Conservation (phyloP, 2,113 vertebrate species). For the Tapirus terrestris region DNA sequence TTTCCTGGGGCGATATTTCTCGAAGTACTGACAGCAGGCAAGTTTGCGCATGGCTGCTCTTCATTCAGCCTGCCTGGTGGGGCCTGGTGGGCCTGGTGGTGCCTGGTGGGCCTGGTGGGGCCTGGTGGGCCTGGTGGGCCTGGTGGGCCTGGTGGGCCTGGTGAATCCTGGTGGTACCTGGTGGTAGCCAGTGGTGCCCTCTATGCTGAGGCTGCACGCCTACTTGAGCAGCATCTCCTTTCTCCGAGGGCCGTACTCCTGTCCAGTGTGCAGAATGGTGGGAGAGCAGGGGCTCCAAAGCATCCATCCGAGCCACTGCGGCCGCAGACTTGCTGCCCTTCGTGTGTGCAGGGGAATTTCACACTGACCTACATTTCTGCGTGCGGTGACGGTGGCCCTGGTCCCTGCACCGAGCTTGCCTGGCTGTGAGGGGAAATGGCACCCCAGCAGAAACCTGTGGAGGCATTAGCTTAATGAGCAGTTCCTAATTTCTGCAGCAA, state of each 20-base stretch:
- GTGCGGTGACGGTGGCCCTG: fast-evolving
- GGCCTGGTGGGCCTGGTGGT: too few relatives aligned
- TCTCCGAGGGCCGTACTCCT: fast-evolving
- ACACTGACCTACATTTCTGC: not conserved
- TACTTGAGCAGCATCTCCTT: not conserved
- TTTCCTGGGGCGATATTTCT: conserved; percentile 47
- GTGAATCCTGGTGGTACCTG: not conserved
- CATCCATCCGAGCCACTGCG: not conserved
- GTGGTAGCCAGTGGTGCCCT: too few relatives aligned
- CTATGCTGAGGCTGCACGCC: not conserved
- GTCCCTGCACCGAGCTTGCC: not conserved
- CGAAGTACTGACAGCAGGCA: fast-evolving
- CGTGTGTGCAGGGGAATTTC: fast-evolving
- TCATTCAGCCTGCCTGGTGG: not conserved
- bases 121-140: not conserved
- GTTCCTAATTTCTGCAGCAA: not conserved
- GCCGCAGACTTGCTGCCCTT: not conserved
- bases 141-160: not conserved
- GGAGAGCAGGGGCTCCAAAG: not conserved
- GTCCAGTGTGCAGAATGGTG: not conserved
- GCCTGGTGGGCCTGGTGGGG: not conserved
- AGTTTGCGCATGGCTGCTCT: fast-evolving
- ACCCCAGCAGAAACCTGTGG: not conserved
- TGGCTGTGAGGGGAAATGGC: not conserved
- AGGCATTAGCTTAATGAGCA: not conserved